Conservation (phyloP, 2,113 vertebrate species). For the Crypturellus undulatus region DNA sequence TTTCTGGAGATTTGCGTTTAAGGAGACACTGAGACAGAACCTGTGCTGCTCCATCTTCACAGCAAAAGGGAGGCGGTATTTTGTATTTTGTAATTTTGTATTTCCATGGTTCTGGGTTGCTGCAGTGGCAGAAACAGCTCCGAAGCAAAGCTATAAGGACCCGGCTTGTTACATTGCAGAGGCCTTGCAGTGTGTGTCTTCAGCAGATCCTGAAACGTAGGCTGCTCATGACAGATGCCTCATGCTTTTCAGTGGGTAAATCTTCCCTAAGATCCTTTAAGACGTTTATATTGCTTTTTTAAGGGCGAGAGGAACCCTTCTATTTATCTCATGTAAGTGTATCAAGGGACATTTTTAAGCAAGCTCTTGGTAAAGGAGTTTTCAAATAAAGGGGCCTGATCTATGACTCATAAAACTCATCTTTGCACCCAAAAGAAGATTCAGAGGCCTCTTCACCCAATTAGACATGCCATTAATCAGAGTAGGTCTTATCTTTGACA, state of each 20-base stretch:
- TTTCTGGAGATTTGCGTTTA: not conserved
- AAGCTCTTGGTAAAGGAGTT: not conserved
- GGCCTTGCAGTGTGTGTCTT: not conserved
- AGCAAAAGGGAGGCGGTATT: not conserved
- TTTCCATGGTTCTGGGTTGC: not conserved
- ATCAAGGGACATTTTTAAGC: not conserved
- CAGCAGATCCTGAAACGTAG: not conserved
- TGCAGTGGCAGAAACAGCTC: not conserved
- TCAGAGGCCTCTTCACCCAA: not conserved
- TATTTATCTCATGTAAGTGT: not conserved
- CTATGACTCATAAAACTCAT: not conserved
- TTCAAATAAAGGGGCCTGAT: not conserved
- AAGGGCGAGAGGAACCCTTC: not conserved
- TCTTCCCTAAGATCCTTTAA: not conserved
- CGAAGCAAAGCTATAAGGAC: not conserved
- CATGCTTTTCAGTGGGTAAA: fast-evolving
- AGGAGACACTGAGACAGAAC: not conserved
- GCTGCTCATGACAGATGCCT: not conserved
- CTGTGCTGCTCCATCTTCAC: not conserved
- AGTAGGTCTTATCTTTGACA: not conserved
- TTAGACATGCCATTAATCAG: not conserved
- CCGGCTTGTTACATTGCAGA: not conserved
- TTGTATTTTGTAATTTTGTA: not conserved
- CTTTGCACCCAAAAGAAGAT: not conserved
- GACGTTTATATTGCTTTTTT: not conserved